These are phyloP conservation scores for Smithornis capensis DNA, from an alignment of 2,113 vertebrate species.

Conservation along the genomic window DNA sequence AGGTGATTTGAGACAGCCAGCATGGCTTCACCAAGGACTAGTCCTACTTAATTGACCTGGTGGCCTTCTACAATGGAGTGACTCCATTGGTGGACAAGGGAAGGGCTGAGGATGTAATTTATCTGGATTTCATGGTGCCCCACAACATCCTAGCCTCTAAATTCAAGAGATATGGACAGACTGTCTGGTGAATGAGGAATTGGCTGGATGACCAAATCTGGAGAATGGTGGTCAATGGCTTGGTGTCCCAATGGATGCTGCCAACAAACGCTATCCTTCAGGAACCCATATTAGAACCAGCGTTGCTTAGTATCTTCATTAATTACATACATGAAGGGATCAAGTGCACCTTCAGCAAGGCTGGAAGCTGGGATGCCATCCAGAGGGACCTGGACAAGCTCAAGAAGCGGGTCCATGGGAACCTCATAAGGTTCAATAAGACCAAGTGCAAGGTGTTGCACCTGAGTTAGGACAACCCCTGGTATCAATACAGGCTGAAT, in stretches of 20 bases:
- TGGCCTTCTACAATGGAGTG: neutral
- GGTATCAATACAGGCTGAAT: neutral
- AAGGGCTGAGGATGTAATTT: neutral
- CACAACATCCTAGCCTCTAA: too few relatives aligned
- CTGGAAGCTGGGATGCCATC: neutral
- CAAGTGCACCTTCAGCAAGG: neutral
- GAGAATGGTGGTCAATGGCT: neutral
- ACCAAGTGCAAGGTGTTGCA: neutral
- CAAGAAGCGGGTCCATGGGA: neutral
- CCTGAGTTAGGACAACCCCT: fast-evolving
- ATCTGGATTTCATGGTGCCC: neutral
- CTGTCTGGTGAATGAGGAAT: neutral
- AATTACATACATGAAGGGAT: neutral
- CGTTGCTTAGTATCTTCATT: neutral
- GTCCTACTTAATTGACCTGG: neutral
- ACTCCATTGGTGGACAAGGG: neutral
- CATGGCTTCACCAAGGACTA: neutral
- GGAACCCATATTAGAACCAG: neutral
- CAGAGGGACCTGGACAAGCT: neutral
- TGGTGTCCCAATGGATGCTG: too few relatives aligned
- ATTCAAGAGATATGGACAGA: neutral
- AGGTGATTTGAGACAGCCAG: neutral
- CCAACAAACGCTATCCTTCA: neutral
- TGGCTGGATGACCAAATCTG: neutral
- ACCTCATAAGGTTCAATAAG: neutral